Evolutionary conservation across 2,888 invertebrate species (phyloP).

Genomic region (Plebejus anna): DNA sequence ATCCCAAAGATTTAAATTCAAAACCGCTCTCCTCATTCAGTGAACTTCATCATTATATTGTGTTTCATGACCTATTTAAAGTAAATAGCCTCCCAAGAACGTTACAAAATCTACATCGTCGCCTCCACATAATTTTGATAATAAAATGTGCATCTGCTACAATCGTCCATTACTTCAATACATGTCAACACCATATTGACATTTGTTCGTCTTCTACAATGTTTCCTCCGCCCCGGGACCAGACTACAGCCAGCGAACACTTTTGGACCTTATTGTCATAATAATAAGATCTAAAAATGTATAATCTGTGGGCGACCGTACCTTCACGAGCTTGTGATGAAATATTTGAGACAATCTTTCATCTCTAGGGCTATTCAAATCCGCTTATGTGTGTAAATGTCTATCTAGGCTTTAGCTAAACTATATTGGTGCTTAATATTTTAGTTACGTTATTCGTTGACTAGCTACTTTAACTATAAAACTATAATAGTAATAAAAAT

Average conservation of each 20-base stretch:
- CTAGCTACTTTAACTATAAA: background rate
- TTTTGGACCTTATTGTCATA: background rate
- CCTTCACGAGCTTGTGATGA: background rate
- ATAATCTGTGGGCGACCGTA: background rate
- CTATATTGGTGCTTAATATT: background rate
- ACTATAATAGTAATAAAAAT: background rate
- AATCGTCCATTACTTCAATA: background rate
- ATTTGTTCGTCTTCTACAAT: constrained; percentile 5
- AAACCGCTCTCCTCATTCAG: background rate
- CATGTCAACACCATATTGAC: background rate
- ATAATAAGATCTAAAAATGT: background rate
- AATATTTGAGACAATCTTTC: background rate
- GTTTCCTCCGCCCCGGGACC: background rate
- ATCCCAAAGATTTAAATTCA: background rate
- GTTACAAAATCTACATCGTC: background rate
- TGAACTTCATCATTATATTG: background rate
- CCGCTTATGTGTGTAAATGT: background rate
- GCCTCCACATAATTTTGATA: background rate
- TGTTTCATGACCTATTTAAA: background rate
- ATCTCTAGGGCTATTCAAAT: background rate
- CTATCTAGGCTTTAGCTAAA: background rate
- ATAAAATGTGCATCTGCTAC: background rate
- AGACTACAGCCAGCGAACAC: background rate
- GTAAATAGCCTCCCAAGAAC: background rate
- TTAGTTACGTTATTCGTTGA: background rate